phyloP scores from a whole-genome alignment of 2,797 vertebrate genomes.

The Phrynocephalus forsythii region DNA sequence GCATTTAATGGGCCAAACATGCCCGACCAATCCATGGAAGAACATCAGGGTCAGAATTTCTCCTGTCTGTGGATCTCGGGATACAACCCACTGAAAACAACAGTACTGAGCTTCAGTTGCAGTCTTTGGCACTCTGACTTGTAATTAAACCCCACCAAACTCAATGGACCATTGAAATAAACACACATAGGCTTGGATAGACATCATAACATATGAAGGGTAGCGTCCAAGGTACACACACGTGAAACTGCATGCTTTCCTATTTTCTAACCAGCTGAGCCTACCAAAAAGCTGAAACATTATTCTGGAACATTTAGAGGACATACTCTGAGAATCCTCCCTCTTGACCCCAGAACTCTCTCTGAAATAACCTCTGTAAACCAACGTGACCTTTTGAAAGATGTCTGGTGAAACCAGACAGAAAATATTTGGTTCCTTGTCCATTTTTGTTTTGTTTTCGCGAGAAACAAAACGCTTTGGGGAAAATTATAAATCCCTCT shows the following conservation, averaged over 20 bases:
- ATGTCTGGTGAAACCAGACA: neutral
- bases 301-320: slow-evolving; percentile 1
- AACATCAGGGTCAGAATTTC: neutral
- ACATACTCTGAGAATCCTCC: neutral
- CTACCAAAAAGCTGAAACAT: neutral
- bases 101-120: too few relatives aligned
- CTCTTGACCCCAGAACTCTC: neutral
- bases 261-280: neutral
- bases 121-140: neutral
- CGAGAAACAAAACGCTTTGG: neutral
- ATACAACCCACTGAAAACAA: neutral
- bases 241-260: neutral
- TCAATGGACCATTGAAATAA: neutral
- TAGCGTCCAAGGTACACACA: neutral
- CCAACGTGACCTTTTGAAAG: slow-evolving; percentile 10
- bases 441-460: neutral
- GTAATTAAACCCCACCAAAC: neutral
- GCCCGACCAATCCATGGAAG: neutral
- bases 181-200: neutral
- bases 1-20: neutral
- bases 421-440: too few relatives aligned
- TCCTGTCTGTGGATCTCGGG: neutral
- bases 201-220: neutral
- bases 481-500: neutral
- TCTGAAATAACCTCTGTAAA: neutral